Percentiles rank a stretch among this genome's conserved stretches.
phyloP scores from a whole-genome alignment of 2,888 invertebrate genomes.

The Uropetala carovei region DNA sequence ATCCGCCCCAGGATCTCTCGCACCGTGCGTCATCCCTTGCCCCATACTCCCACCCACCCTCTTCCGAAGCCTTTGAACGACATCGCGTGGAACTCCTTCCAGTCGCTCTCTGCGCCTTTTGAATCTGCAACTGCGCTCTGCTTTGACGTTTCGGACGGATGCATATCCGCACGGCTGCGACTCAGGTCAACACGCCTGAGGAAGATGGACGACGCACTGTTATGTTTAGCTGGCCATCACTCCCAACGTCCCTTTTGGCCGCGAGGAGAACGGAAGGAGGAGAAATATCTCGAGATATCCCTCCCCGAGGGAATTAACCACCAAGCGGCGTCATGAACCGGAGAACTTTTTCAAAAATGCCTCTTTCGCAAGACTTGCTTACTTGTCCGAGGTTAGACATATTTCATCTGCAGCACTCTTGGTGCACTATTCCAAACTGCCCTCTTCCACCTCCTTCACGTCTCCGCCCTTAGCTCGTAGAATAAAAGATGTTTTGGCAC shows the following conservation, averaged over 20 bases:
- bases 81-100: neutral
- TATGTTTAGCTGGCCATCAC: neutral
- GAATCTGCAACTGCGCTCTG: neutral
- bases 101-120: neutral
- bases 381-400: conserved; percentile 28
- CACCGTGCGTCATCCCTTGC: conserved; percentile 4
- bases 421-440: neutral
- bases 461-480: neutral
- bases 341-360: neutral
- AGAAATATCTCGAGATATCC: neutral
- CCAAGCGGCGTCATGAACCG: conserved; percentile 1
- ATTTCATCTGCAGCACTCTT: conserved; percentile 21
- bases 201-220: neutral
- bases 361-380: conserved; percentile 15
- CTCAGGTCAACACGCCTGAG: neutral
- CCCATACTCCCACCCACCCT: too few relatives aligned
- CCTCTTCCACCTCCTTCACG: neutral
- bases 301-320: neutral
- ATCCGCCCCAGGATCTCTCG: conserved; percentile 5
- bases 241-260: neutral
- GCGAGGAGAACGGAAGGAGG: neutral
- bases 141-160: conserved; percentile 27
- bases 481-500: conserved; percentile 30
- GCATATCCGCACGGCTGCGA: conserved; percentile 3
- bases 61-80: too few relatives aligned